Evolutionary conservation across 1,140 invertebrate species (phyloP), one percentile per base, ranked within the genome.

Genomic region (Seison nebaliae): DNA sequence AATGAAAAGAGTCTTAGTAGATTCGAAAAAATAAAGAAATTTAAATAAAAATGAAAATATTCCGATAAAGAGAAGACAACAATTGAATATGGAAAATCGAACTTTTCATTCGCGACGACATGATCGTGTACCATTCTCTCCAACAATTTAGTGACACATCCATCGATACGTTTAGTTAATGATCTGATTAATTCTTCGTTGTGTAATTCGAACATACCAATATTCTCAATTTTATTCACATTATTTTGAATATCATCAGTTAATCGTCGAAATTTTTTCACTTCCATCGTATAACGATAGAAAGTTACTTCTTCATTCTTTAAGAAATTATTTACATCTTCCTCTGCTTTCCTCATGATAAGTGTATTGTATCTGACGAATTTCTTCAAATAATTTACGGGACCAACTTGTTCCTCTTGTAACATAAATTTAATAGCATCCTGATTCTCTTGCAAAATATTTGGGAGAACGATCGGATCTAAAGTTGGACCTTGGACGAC

Each of bases 141-240:
- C 1, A 84, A 49, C 8, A 88, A 49, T 45, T 69, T 66, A 22
- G 70, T 67, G 43, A 70, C 69, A 11, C 81, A 55, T 24, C 60
- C 60, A n/a, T 68, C 64, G 0, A 76, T 73, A 24, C 69, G 56
- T 16, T 63, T 58, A 1, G 70, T 65, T 30, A 88, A 58, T 4
- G 69, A 63, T 9, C 65, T 60, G 17, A 86, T 74, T n/a, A 86
- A 59, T 38, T 75, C 70, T 28, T 67, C 67, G 39, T 77, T 67
- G 51, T 77, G 69, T 45, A 91, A 69, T 47, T 77, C 72, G 54
- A 78, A 88, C 52, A 83, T 70, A 16, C 76, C 76, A 39, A 76
- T 69, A 14, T 70, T 66, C 19, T 74, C 65, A 1, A 55, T 45
- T 51, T 57, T 59, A 21, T 48, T 38, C 4, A 47, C 50, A 34